Conservation (phyloP, 1,140 invertebrate species). For the Ericerus pela region DNA sequence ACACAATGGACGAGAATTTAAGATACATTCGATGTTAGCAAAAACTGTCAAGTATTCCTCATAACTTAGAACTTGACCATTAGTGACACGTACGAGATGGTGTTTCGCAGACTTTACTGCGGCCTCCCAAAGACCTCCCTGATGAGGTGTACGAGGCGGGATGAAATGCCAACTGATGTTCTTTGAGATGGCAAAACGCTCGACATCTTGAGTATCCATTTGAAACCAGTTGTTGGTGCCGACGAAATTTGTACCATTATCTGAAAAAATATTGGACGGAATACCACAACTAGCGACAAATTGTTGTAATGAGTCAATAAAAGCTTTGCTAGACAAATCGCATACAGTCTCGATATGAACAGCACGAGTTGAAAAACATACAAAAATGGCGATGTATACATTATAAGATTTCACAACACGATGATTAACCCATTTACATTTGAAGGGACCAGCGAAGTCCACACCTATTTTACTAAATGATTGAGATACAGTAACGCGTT, state of each 20-base stretch:
- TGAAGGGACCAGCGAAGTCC: slow-evolving; percentile 32
- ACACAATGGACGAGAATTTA: slow-evolving; percentile 25
- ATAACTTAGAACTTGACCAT: slow-evolving; percentile 20
- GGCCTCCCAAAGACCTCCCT: slow-evolving; percentile 24
- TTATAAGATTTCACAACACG: slow-evolving; percentile 25
- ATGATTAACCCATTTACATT: too few relatives aligned
- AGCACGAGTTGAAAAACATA: slow-evolving; percentile 31
- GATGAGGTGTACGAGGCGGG: not conserved
- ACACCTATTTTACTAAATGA: slow-evolving; percentile 28
- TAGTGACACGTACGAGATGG: slow-evolving; percentile 20
- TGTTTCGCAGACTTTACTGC: slow-evolving; percentile 21
- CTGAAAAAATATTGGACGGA: slow-evolving; percentile 25
- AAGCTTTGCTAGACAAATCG: slow-evolving; percentile 29
- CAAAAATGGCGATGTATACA: slow-evolving; percentile 31
- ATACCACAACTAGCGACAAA: slow-evolving; percentile 30
- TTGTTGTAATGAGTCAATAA: slow-evolving; percentile 29
- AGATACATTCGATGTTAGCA: slow-evolving; percentile 23
- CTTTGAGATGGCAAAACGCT: too few relatives aligned
- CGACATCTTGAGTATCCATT: not conserved
- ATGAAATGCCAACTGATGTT: slow-evolving; percentile 1
- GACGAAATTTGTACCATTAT: slow-evolving; percentile 25
- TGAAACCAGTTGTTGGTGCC: not conserved
- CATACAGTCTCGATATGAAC: slow-evolving; percentile 32
- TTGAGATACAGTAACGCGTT: slow-evolving; percentile 21
- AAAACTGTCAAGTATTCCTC: slow-evolving; percentile 27